Evolutionary conservation across 2,797 vertebrate genomes (phyloP).

Genomic region (Chrosomus eos): DNA sequence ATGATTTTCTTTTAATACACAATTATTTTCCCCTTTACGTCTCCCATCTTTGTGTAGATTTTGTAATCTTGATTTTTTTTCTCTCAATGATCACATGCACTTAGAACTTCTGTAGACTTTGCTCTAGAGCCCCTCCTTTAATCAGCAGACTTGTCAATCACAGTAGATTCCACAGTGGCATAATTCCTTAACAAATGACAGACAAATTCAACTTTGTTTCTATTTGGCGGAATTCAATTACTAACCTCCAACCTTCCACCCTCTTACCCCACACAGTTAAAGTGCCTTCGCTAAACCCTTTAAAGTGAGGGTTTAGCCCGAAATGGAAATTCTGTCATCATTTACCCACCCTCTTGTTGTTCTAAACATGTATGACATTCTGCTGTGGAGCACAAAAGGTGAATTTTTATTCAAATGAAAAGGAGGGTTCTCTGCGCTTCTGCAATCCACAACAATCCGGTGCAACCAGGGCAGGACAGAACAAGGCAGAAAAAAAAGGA

Average conservation of each 20-base stretch:
- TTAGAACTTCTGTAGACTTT: conserved; percentile 5
- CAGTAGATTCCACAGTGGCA: conserved; percentile 59
- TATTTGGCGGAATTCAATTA: conserved; percentile 53
- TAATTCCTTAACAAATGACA: conserved; percentile 75
- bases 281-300: background rate
- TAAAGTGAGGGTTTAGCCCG: background rate
- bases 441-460: too few species aligned
- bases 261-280: conserved; percentile 17
- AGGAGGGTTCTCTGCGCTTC: too few species aligned
- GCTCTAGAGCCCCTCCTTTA: conserved; percentile 43
- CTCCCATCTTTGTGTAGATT: background rate
- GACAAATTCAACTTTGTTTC: conserved; percentile 72
- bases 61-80: background rate
- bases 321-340: background rate
- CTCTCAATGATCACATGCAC: background rate
- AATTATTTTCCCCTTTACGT: background rate
- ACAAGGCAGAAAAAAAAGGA: too few species aligned
- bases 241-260: conserved; percentile 50
- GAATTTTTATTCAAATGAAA: too few species aligned
- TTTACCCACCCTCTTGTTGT: background rate
- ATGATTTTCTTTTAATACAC: background rate
- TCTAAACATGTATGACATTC: background rate
- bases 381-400: background rate
- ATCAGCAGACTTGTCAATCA: conserved; percentile 50
- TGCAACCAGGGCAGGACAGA: too few species aligned